Evolutionary conservation across 2,888 invertebrate species (phyloP).

Genomic region (Calliscelio sp.): DNA sequence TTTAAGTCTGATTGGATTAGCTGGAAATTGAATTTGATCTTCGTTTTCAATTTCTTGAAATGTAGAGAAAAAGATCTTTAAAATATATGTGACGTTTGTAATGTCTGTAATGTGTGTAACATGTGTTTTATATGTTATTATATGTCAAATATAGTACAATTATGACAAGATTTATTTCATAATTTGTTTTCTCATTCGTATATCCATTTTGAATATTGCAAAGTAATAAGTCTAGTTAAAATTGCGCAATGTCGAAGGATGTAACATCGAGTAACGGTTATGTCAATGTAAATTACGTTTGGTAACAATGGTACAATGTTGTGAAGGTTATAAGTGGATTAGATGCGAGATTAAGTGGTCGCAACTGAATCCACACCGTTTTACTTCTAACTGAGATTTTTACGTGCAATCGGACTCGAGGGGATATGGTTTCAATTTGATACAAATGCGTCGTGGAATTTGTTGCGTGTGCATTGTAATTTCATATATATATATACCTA

Average conservation of each 20-base stretch:
- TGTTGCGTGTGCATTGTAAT: constrained; percentile 35
- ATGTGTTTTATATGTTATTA: no score
- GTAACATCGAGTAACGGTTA: constrained; percentile 35
- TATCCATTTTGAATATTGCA: no score
- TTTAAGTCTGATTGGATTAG: no score
- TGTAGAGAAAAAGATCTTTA: no score
- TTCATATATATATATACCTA: constrained; percentile 18
- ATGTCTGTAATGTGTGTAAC: no score
- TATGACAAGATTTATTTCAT: no score
- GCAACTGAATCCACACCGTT: constrained; percentile 15
- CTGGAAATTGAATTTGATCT: no score
- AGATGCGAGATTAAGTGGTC: constrained; percentile 44
- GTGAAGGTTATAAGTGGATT: constrained; percentile 49
- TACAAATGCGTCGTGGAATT: constrained; percentile 35
- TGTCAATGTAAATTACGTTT: constrained; percentile 50
- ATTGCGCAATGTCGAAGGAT: constrained; percentile 31
- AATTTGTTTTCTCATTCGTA: no score
- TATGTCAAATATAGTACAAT: no score
- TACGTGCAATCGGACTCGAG: constrained; percentile 22
- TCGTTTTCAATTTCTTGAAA: no score
- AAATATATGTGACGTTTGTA: no score
- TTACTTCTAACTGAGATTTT: constrained; percentile 16
- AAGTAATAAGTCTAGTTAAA: constrained; percentile 19
- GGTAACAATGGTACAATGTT: constrained; percentile 46
- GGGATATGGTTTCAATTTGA: constrained; percentile 40